Evolutionary conservation across 2,113 vertebrate species (phyloP), one percentile per base, ranked within the genome.

Genomic region (Neodontobutis hainanensis): DNA sequence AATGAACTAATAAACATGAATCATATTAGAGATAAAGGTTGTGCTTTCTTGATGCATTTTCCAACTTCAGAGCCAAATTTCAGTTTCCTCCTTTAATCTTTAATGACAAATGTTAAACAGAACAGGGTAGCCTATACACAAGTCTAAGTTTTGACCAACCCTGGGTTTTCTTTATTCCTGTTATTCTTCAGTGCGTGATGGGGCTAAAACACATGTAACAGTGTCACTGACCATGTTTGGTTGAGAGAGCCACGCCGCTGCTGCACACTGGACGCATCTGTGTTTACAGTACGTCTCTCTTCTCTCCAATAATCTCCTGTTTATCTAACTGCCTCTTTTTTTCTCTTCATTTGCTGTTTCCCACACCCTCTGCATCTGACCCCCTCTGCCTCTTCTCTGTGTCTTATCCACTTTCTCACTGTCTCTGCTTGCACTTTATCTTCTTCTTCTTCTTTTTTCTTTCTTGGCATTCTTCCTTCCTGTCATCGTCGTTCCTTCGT

Each of bases 341-440:
- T 55, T 72, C 57, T 68, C 79, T 73, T 81, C 81, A 68, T 48
- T 68, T 64, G 65, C 71, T 40, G 73, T 81, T 88, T 88, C 86
- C 86, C 86, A 90, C 85, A 88, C 76, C 85, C 85, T 71, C 50
- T 72, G 55, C 72, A 68, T 50, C 9, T 86, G 78, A 84, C 76
- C 73, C 73, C 51, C 61, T 11, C 51, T 53, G 52, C 56, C 69
- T 66, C 49, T 12, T 44, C 78, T 27, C 58, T 60, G 68, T 4
- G 11, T 49, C 14, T 36, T 19, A 15, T 52, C 6, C 49, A 16
- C n/a, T 15, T 8, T 36, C 44, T 59, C 15, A 27, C 57, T 32
- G 27, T 59, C 40, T 52, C 14, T 51, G 48, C 38, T 40, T 5
- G 5, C 8, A 5, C 8, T 40, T 40, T 40, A 5, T 8, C 8